Evolutionary conservation across 1,140 invertebrate genomes (phyloP).

Genomic region (Helicoverpa zea): DNA sequence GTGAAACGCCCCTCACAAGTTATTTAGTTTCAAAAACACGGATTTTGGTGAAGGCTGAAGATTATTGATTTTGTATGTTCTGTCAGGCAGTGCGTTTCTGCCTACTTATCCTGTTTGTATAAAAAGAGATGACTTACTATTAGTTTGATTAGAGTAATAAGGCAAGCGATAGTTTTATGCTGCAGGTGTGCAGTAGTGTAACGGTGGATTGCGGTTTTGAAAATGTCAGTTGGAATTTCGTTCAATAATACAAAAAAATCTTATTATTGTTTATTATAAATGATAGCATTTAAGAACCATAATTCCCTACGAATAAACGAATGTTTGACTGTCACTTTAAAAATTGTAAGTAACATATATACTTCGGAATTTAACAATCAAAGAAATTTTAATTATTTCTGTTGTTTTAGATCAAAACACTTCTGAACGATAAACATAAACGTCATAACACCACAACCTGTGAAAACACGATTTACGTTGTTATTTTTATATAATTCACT

Average conservation of each 20-base stretch:
- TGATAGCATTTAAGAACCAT: too few species aligned
- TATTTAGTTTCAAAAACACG: constrained; percentile 33
- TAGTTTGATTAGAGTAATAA: neutral
- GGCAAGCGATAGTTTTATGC: neutral
- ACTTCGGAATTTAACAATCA: too few species aligned
- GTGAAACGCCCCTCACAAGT: constrained; percentile 30
- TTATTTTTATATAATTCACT: neutral
- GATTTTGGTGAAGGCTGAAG: neutral
- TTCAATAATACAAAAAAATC: neutral
- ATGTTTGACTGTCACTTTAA: neutral
- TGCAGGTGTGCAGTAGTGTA: neutral
- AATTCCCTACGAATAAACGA: neutral
- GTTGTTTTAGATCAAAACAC: neutral
- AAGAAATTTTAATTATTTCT: too few species aligned
- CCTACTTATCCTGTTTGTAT: neutral
- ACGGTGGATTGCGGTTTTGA: neutral
- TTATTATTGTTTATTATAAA: too few species aligned
- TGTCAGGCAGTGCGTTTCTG: constrained; percentile 23
- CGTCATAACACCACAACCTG: neutral
- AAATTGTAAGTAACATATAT: neutral
- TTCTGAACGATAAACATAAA: neutral
- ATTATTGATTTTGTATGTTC: constrained; percentile 27
- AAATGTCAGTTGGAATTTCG: constrained; percentile 5
- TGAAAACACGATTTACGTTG: neutral
- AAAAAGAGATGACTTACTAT: neutral